A percentile compares a stretch with the other conserved stretches of the same genome.
Conservation (phyloP, 2,113 vertebrate species). For the Onychostoma macrolepis region DNA sequence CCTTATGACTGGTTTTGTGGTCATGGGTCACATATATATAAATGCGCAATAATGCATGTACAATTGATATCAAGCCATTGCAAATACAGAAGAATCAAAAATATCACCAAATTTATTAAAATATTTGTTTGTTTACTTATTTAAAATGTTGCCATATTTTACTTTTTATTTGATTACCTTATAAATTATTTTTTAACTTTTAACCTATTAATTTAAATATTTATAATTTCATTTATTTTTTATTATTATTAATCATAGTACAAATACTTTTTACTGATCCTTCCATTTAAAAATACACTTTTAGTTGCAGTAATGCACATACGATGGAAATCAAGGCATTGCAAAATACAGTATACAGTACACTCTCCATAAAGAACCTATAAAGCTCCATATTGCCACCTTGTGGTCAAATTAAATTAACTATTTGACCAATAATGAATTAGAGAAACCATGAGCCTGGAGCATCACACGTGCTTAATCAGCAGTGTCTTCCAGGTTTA, state of each 20-base stretch:
- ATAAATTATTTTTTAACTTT: no score
- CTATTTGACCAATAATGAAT: background rate
- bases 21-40: no score
- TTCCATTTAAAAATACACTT: background rate
- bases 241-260: background rate
- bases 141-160: no score
- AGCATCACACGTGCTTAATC: background rate
- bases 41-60: no score
- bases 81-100: no score
- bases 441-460: background rate
- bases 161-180: no score
- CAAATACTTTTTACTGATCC: background rate
- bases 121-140: no score
- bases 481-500: background rate
- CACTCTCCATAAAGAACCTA: background rate
- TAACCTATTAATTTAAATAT: background rate
- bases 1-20: no score
- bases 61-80: no score
- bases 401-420: conserved; percentile 35
- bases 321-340: background rate
- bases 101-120: no score
- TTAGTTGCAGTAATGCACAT: background rate
- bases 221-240: no score
- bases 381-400: conserved; percentile 28
- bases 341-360: background rate